phyloP scores from a whole-genome alignment of 2,888 invertebrate species.

The Cantharis lateralis region DNA sequence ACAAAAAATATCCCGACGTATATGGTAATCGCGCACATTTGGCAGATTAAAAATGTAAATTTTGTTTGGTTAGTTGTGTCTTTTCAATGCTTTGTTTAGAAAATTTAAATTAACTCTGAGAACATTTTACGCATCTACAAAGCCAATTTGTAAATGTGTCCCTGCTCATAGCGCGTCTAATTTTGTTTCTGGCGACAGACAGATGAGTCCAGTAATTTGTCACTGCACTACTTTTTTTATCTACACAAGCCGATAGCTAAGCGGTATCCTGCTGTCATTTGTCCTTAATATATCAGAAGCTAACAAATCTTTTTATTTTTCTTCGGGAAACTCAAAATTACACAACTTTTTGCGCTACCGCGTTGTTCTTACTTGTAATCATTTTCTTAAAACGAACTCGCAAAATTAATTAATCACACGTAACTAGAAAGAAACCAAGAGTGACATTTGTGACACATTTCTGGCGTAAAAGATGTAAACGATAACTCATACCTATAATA shows the following conservation, averaged over 20 bases:
- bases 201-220: conserved; percentile 33
- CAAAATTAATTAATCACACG: not conserved
- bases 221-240: conserved; percentile 32
- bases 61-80: not conserved
- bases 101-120: conserved; percentile 18
- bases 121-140: conserved; percentile 22
- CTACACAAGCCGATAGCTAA: conserved; percentile 27
- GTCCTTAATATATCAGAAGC: conserved; percentile 29
- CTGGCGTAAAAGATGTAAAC: not conserved
- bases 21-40: not conserved
- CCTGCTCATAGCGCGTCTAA: conserved; percentile 27
- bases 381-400: not conserved
- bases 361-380: not conserved
- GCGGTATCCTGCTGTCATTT: conserved; percentile 28
- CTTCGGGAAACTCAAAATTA: not conserved
- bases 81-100: not conserved
- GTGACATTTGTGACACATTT: not conserved
- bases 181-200: conserved; percentile 30
- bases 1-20: not conserved
- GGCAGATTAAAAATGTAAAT: not conserved
- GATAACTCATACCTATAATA: not conserved
- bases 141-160: conserved; percentile 31
- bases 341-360: not conserved
- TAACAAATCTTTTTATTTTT: conserved; percentile 18
- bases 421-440: not conserved